Percentiles rank a stretch among this genome's conserved stretches.
phyloP scores from a whole-genome alignment of 2,113 vertebrate genomes.

The Rhadina sibilatrix region DNA sequence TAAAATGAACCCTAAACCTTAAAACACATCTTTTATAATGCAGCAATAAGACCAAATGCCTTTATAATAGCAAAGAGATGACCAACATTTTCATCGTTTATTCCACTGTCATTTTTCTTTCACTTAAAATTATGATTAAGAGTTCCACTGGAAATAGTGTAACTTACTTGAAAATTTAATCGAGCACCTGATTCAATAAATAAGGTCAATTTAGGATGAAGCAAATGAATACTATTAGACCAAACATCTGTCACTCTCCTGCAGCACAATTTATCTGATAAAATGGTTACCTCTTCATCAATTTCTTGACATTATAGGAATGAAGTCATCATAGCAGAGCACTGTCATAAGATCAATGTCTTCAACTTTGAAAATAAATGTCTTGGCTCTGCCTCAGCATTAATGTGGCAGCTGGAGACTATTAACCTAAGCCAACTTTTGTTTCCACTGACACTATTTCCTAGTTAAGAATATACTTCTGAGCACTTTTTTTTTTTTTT shows the following conservation, averaged over 20 bases:
- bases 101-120: neutral
- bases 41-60: conserved; percentile 36
- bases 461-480: conserved; percentile 9
- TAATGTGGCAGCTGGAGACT: conserved; percentile 66
- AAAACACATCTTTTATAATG: conserved; percentile 40
- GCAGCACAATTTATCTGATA: neutral
- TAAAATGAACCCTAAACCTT: conserved; percentile 54
- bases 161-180: conserved; percentile 24
- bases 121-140: neutral
- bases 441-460: conserved; percentile 58
- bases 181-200: conserved; percentile 1
- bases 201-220: conserved; percentile 2
- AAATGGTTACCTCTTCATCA: conserved; percentile 38
- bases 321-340: conserved; percentile 50
- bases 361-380: conserved; percentile 69
- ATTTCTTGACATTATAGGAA: conserved; percentile 49
- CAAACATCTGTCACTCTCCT: conserved; percentile 24
- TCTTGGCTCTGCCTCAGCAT: conserved; percentile 64
- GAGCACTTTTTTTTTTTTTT: neutral
- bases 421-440: conserved; percentile 65
- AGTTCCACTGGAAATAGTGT: neutral
- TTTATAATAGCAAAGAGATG: conserved; percentile 52
- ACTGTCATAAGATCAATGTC: conserved; percentile 54
- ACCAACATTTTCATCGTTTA: neutral
- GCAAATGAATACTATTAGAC: neutral